Conservation (phyloP, 2,888 invertebrate species). For the Hyalella azteca region DNA sequence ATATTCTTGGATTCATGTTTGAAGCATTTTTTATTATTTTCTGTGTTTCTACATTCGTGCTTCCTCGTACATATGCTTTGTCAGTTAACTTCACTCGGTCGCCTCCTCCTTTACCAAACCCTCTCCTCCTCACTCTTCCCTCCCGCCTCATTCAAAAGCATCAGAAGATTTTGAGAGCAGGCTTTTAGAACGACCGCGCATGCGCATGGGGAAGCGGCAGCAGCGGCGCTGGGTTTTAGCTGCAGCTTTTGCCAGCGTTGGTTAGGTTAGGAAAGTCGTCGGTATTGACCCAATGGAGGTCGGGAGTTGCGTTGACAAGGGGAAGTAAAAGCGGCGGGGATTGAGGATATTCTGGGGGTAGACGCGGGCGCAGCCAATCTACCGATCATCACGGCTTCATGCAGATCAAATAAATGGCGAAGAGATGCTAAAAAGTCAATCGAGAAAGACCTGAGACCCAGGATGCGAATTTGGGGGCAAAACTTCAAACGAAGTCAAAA, state of each 20-base stretch:
- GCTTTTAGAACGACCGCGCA: conserved; percentile 2
- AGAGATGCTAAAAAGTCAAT: conserved; percentile 11
- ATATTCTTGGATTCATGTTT: no score
- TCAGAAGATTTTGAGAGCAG: conserved; percentile 24
- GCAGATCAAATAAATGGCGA: conserved; percentile 21
- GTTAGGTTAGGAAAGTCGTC: conserved; percentile 3
- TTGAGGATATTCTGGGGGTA: conserved; percentile 28
- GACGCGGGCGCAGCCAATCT: conserved; percentile 24
- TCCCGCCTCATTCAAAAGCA: conserved; percentile 34
- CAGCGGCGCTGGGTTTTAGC: no score
- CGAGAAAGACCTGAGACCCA: background rate
- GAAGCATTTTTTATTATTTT: no score
- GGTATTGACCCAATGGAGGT: conserved; percentile 30
- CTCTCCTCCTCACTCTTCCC: conserved; percentile 3
- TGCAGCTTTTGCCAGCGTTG: conserved; percentile 11
- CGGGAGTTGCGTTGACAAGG: conserved; percentile 22
- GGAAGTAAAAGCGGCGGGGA: conserved; percentile 31
- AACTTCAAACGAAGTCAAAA: background rate
- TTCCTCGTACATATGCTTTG: background rate
- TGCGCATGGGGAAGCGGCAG: conserved; percentile 5
- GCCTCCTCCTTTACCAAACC: background rate
- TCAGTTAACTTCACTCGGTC: background rate
- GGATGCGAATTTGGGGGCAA: background rate
- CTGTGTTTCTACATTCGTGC: no score
- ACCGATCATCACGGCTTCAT: conserved; percentile 28